These are phyloP conservation scores for Scrobipalpa costella DNA, from an alignment of 2,888 invertebrate species.

Conservation along the genomic window DNA sequence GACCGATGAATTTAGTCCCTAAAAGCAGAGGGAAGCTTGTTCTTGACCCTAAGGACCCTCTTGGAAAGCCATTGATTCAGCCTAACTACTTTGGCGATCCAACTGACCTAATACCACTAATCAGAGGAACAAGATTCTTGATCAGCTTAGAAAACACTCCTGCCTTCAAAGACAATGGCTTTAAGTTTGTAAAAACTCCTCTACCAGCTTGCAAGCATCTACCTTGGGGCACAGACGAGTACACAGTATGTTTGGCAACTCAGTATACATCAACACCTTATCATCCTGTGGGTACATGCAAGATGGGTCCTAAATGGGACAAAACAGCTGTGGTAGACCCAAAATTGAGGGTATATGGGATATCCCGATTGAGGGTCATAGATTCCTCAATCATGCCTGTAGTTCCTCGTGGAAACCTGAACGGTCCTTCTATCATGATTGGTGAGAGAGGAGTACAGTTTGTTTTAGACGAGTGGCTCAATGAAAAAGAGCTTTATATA, in stretches of 20 bases:
- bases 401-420: conserved; percentile 89
- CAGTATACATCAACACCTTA: conserved; percentile 80
- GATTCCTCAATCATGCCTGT: conserved; percentile 91
- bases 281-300: conserved; percentile 65
- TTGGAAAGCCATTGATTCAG: conserved; percentile 85
- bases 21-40: conserved; percentile 81
- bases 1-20: no score
- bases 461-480: conserved; percentile 55
- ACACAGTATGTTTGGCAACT: conserved; percentile 82
- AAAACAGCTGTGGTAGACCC: conserved; percentile 84
- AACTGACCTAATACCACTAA: conserved; percentile 80
- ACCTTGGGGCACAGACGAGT: conserved; percentile 82
- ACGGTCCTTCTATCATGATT: conserved; percentile 90
- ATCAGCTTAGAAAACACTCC: no score
- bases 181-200: conserved; percentile 74
- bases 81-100: conserved; percentile 83
- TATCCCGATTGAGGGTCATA: conserved; percentile 82
- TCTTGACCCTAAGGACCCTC: conserved; percentile 84
- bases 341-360: conserved; percentile 83
- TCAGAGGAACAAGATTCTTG: conserved; percentile 82
- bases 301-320: conserved; percentile 80
- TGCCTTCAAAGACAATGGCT: no score
- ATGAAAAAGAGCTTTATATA: no score
- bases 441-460: conserved; percentile 78
- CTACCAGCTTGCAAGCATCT: conserved; percentile 78